These are phyloP conservation scores for Tretioscincus oriximinensis DNA, from an alignment of 2,113 vertebrate genomes.

Conservation along the genomic window DNA sequence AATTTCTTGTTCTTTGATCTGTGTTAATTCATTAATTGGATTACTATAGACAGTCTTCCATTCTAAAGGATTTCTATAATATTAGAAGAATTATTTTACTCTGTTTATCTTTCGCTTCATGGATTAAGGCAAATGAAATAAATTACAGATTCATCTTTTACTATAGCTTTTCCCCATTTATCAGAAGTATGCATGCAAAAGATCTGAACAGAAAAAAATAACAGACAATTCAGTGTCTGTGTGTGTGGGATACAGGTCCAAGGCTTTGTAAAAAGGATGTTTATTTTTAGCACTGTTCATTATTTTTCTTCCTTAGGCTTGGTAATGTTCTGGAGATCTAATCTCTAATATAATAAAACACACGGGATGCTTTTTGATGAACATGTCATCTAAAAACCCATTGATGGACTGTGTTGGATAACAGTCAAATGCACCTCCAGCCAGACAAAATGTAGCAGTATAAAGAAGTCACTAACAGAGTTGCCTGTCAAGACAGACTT, in stretches of 20 bases:
- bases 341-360: too few species aligned
- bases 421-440: too few species aligned
- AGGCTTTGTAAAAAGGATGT: not conserved
- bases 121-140: not conserved
- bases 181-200: not conserved
- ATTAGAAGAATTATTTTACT: constrained; percentile 2
- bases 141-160: not conserved
- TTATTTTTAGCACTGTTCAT: too few species aligned
- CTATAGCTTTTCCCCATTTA: not conserved
- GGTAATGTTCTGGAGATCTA: not conserved
- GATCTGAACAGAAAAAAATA: not conserved
- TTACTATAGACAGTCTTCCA: constrained; percentile 19
- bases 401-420: too few species aligned
- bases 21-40: constrained; percentile 23
- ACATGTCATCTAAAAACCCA: too few species aligned
- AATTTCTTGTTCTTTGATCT: not conserved
- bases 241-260: too few species aligned
- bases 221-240: not conserved
- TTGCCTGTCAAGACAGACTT: too few species aligned
- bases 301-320: not conserved
- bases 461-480: too few species aligned
- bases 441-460: too few species aligned
- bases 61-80: constrained; percentile 1
- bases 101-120: not conserved
- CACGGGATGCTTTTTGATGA: too few species aligned